These are phyloP conservation scores for Protonemura montana DNA, from an alignment of 2,888 invertebrate genomes.

Conservation along the genomic window DNA sequence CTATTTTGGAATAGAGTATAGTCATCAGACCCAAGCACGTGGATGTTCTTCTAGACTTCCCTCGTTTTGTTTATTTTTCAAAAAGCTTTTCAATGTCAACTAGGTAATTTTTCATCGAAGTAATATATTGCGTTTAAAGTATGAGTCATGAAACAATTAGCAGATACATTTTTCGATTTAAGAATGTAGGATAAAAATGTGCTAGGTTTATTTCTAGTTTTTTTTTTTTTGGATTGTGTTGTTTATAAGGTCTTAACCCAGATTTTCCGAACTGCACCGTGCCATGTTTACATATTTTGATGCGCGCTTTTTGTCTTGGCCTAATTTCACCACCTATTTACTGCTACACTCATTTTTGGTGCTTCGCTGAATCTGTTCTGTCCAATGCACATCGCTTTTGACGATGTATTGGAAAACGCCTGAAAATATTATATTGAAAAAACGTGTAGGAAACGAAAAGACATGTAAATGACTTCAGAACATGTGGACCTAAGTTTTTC, in stretches of 20 bases:
- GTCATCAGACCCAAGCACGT: no score
- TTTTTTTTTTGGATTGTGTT: not conserved
- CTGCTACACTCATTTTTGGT: not conserved
- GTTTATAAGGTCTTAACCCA: not conserved
- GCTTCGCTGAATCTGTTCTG: no score
- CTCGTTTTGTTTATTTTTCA: not conserved
- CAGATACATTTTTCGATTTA: not conserved
- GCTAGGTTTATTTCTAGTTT: not conserved
- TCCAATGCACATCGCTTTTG: no score
- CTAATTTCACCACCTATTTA: not conserved
- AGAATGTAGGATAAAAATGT: conserved; percentile 7
- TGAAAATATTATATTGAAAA: no score
- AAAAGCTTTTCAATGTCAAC: not conserved
- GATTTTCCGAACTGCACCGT: not conserved
- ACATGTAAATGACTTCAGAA: no score
- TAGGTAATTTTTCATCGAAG: not conserved
- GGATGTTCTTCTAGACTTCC: no score
- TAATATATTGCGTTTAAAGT: not conserved
- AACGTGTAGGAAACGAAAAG: no score
- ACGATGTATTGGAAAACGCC: no score
- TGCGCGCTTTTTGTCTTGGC: not conserved
- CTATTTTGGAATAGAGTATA: no score
- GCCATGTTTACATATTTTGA: not conserved
- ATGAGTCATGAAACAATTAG: not conserved
- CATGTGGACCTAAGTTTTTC: no score